A percentile compares a stretch with the other conserved stretches of the same genome.
Evolutionary conservation across 2,113 vertebrate genomes (phyloP).

Genomic region (Neotoma lepida): DNA sequence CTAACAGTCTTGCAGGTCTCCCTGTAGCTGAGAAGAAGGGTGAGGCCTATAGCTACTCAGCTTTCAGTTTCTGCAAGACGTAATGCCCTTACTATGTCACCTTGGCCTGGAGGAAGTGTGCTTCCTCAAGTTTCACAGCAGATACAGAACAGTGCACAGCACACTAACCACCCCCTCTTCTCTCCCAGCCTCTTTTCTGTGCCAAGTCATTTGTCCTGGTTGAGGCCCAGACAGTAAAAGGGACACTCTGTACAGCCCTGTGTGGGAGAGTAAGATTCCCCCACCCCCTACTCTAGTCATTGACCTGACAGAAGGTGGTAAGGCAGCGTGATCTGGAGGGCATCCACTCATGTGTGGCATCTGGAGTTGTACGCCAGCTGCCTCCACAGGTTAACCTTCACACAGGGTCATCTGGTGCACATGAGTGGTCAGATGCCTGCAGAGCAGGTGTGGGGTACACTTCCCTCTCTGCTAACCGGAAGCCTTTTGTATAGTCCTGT

Average conservation of each 20-base stretch:
- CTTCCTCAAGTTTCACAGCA: neutral
- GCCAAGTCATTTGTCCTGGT: neutral
- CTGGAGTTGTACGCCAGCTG: fast-evolving
- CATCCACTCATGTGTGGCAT: fast-evolving
- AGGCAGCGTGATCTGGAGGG: fast-evolving
- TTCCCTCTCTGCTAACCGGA: neutral
- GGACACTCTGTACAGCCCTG: neutral
- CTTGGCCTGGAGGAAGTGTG: fast-evolving
- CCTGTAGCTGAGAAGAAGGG: fast-evolving
- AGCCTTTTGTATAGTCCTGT: neutral
- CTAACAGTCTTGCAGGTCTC: neutral
- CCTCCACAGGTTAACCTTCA: neutral
- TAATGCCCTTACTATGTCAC: no score
- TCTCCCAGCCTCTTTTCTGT: neutral
- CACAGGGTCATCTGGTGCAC: fast-evolving
- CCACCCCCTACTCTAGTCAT: no score
- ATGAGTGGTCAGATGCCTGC: neutral
- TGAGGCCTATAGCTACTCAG: fast-evolving
- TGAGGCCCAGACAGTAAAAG: neutral
- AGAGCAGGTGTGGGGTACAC: fast-evolving
- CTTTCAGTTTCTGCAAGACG: neutral
- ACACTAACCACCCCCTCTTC: neutral
- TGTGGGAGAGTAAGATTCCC: neutral
- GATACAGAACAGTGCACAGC: fast-evolving
- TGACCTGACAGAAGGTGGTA: fast-evolving